Evolutionary conservation across 92 coral and sea anemone species (phyloP), one percentile per base, ranked within the genome.

Genomic region (Epizoanthus illoricatus): DNA sequence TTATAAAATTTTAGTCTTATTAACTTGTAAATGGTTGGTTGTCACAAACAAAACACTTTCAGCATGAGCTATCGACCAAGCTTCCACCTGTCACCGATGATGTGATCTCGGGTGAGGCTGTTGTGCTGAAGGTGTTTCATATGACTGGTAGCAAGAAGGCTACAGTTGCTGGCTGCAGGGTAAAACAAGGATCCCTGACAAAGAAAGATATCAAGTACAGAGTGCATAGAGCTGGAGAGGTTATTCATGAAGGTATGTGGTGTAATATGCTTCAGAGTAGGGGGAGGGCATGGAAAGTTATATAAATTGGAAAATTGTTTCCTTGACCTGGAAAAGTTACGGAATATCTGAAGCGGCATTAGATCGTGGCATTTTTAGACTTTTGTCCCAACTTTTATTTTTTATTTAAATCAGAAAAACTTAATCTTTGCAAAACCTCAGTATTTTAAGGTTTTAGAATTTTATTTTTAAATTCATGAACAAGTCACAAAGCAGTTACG

Each of bases 131-230:
- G 76, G 98, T 96, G 84, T 96, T 96, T 69, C 87, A 88, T 6
- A 68, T 96, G 72, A 94, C 91, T 47, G 99, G 99, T 2, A 11
- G 84, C 58, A 92, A 90, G 42, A 96, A 88, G 64, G 99, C 99
- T 43, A 82, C 89, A 4, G 98, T 96, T 54, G 99, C 98, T 18
- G 99, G 99, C 54, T 96, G 99, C 75, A 91, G 98, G 15, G 99
- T 96, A 8, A 96, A 88, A 84, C 90, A 85, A 47, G 99, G 99
- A 20, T 76, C 80, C 40, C 86, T 93, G 71, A 81, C 60, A 17
- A 90, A 88, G 24, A 82, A 76, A 67, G 88, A 88, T 41, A 84
- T 82, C 83, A 80, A 86, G 2, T 96, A 85, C 86, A 87, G 94
- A 54, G 80, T 96, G 17, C 13, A 84, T 5, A 85, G 99, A 85